These are phyloP conservation scores for Junco hyemalis DNA, from an alignment of 2,113 vertebrate species.

Conservation along the genomic window DNA sequence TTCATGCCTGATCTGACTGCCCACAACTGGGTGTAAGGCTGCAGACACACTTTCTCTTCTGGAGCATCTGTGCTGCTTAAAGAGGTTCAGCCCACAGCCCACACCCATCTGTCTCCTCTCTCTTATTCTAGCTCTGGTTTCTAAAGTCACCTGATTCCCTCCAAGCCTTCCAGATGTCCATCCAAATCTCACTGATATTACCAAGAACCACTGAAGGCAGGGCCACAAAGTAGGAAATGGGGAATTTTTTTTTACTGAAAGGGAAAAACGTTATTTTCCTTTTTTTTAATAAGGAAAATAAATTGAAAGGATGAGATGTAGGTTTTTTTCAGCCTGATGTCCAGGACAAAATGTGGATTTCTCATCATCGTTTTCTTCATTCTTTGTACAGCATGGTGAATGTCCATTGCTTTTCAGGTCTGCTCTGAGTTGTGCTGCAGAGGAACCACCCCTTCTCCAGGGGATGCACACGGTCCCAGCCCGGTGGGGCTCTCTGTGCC, in stretches of 20 bases:
- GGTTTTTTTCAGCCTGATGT: not conserved
- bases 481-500: not conserved
- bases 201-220: not conserved
- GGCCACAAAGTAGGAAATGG: not conserved
- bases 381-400: not conserved
- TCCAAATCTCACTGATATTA: not conserved
- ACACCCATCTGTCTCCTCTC: constrained; percentile 3
- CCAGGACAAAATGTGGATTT: not conserved
- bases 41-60: not conserved
- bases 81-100: not conserved
- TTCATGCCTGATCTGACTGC: not conserved
- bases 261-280: not conserved
- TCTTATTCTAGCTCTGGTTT: not conserved
- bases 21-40: not conserved
- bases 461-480: not conserved
- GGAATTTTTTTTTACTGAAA: not conserved
- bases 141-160: not conserved
- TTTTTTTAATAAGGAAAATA: not conserved
- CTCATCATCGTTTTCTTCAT: not conserved
- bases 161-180: not conserved
- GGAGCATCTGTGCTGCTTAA: not conserved
- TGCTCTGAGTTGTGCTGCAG: not conserved
- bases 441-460: not conserved
- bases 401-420: not conserved
- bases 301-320: not conserved